Evolutionary conservation across 1,140 invertebrate species (phyloP), one percentile per base, ranked within the genome.

Genomic region (Triops longicaudatus): DNA sequence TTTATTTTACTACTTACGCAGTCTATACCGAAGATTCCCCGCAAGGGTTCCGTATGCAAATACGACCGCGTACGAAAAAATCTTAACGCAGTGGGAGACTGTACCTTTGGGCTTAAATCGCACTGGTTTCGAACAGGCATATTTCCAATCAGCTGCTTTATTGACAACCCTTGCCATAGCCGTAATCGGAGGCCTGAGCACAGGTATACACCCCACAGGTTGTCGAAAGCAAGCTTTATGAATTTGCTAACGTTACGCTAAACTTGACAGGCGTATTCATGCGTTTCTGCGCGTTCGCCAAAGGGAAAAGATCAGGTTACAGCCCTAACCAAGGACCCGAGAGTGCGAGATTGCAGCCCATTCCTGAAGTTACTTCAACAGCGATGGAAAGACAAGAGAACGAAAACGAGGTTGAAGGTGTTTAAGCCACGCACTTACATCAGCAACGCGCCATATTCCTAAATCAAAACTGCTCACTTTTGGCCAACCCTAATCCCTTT

Each of bases 121-220:
- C 77, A 88, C 88, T 37, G 90, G 90, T 2, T 81, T 81, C 17
- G 81, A 86, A 14, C 94, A 96, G 85, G 93, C 92, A 1, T 87
- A 86, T 11, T 93, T 89, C 85, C 94, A 97, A 86, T 83, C 94
- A 50, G 83, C 91, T 6, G 90, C 91, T 1, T 85, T 96, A 9
- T 84, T 84, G 4, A 82, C 92, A 5, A 95, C 93, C 1, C 74
- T 96, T 1, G 83, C 83, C 12, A 85, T 93, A 28, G 90, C 93
- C 72, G 85, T 93, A 44, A 85, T 89, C 74, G 89, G 90, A 26
- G 94, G 94, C 73, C 81, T 90, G 79, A 78, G 94, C 77, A 93
- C 93, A 84, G 94, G 94, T 95, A 84, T 83, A 31, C 44, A 12
- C 43, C 14, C 14, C 26, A 37, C 22, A 14, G 12, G 28, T 31